phyloP scores from a whole-genome alignment of 2,888 invertebrate genomes.

The Drosophila dives region DNA sequence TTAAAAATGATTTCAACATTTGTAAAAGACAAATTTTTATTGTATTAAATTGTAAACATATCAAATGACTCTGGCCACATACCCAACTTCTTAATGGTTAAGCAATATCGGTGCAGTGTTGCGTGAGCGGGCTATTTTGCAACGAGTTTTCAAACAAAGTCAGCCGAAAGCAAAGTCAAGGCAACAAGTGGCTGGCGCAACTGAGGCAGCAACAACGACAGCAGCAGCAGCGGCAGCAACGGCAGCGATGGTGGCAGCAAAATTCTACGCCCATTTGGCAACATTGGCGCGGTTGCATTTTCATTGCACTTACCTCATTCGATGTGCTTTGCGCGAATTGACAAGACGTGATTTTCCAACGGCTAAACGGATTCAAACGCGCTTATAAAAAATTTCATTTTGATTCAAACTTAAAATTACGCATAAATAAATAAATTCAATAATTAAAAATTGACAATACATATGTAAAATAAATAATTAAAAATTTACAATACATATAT shows the following conservation, averaged over 20 bases:
- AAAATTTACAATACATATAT: no score
- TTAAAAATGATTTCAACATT: not conserved
- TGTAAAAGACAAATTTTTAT: not conserved
- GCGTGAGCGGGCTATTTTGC: conserved; percentile 57
- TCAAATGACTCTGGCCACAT: conserved; percentile 9
- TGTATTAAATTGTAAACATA: not conserved
- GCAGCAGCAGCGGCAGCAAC: not conserved
- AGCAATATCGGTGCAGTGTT: conserved; percentile 64
- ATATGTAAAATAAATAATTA: conserved; percentile 1
- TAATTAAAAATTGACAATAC: no score
- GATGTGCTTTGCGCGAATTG: conserved; percentile 51
- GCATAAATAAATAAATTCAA: not conserved
- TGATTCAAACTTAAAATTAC: not conserved
- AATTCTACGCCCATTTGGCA: conserved; percentile 49
- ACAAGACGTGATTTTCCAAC: conserved; percentile 60
- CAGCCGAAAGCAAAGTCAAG: conserved; percentile 64
- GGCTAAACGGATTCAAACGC: conserved; percentile 9
- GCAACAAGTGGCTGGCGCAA: conserved; percentile 49
- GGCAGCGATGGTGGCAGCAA: conserved; percentile 25
- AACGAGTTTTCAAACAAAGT: conserved; percentile 38
- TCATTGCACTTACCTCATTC: conserved; percentile 52
- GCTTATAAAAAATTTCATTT: not conserved
- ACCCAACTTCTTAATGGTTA: conserved; percentile 10
- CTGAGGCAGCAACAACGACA: conserved; percentile 11
- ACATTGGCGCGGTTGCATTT: conserved; percentile 42